Percentiles rank a stretch among this genome's conserved stretches.
Evolutionary conservation across 2,797 vertebrate species (phyloP).

Genomic region (Bufotes viridis): DNA sequence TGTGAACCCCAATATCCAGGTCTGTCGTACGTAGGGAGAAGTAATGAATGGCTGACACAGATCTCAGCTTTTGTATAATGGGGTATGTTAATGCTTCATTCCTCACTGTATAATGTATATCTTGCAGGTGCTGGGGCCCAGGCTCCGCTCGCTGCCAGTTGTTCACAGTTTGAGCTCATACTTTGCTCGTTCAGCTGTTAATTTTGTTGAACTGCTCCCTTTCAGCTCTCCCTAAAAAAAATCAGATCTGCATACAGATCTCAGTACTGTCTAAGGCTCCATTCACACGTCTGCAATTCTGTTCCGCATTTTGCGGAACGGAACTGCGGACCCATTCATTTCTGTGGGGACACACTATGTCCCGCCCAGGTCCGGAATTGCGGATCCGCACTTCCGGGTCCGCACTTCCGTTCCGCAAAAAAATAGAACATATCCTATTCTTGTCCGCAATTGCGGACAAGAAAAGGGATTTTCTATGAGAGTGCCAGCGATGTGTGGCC

Average conservation of each 20-base stretch:
- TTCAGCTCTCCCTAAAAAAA: slow-evolving; percentile 13
- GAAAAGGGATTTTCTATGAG: too few species aligned
- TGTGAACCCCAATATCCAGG: neutral
- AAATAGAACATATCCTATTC: too few species aligned
- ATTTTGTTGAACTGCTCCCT: slow-evolving; percentile 30
- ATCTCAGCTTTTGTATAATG: slow-evolving; percentile 18
- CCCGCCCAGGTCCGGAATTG: too few species aligned
- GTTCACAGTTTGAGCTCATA: slow-evolving; percentile 18
- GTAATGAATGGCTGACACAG: slow-evolving; percentile 7
- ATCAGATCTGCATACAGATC: neutral
- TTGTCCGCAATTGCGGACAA: too few species aligned
- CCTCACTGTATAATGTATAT: slow-evolving; percentile 53
- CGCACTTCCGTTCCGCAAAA: too few species aligned
- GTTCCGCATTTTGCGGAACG: too few species aligned
- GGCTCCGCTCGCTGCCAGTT: neutral
- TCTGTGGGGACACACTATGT: too few species aligned
- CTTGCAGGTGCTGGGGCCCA: neutral
- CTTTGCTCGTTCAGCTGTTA: slow-evolving; percentile 24
- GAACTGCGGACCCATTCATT: too few species aligned
- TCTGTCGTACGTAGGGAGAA: neutral
- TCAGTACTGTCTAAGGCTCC: too few species aligned
- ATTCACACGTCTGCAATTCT: too few species aligned
- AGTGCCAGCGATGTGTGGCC: too few species aligned
- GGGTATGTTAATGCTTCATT: slow-evolving; percentile 8
- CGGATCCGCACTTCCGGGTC: too few species aligned